A percentile compares a stretch with the other conserved stretches of the same genome.
phyloP scores from a whole-genome alignment of 2,797 vertebrate genomes.

The Pseudochromis fuscus region DNA sequence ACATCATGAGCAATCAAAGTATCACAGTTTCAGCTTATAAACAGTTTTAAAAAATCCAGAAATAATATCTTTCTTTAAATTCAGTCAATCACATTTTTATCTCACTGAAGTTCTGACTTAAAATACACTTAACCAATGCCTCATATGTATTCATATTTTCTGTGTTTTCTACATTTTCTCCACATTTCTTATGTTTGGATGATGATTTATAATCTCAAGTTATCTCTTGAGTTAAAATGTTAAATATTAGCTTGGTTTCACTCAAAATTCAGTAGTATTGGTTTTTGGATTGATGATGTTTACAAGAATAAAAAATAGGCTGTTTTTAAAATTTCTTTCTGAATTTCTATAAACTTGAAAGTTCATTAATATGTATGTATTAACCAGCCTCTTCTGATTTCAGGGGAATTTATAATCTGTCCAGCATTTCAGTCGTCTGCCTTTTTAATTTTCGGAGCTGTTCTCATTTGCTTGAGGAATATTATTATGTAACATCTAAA shows the following conservation, averaged over 20 bases:
- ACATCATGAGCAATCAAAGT: too few relatives aligned
- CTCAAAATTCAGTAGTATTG: too few relatives aligned
- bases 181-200: too few relatives aligned
- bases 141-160: too few relatives aligned
- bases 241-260: neutral
- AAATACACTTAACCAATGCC: neutral
- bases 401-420: constrained; percentile 2
- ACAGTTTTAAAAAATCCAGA: neutral
- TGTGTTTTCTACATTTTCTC: too few relatives aligned
- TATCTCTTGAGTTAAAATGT: too few relatives aligned
- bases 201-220: neutral
- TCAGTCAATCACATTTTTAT: neutral
- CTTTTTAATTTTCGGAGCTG: constrained; percentile 21
- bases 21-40: too few relatives aligned
- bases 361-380: neutral
- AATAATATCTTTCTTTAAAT: neutral
- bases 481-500: constrained; percentile 41
- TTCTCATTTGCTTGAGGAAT: constrained; percentile 12
- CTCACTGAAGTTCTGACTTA: neutral
- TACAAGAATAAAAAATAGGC: too few relatives aligned
- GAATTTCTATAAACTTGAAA: too few relatives aligned
- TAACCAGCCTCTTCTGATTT: neutral
- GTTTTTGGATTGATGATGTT: neutral
- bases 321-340: too few relatives aligned
- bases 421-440: constrained; percentile 16